phyloP scores from a whole-genome alignment of 2,113 vertebrate genomes.

The Poecile atricapillus region DNA sequence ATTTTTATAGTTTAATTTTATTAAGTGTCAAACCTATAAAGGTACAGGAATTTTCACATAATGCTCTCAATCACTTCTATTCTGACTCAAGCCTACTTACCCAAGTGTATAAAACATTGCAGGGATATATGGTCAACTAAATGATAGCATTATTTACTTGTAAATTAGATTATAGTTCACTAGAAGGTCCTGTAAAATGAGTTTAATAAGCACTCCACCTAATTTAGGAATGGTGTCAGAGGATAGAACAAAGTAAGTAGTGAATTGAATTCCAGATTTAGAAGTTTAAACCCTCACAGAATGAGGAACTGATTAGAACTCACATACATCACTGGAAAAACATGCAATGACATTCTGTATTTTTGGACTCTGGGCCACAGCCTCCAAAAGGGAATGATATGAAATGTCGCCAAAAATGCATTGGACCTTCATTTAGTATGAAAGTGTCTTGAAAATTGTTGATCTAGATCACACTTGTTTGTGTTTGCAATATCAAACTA shows the following conservation, averaged over 20 bases:
- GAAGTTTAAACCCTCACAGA: neutral
- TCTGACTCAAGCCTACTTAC: neutral
- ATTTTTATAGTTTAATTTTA: neutral
- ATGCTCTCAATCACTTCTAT: neutral
- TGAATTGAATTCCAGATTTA: neutral
- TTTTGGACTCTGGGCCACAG: neutral
- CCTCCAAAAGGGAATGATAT: neutral
- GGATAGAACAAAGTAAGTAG: neutral
- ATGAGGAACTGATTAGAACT: neutral
- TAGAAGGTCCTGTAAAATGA: neutral
- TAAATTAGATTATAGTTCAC: neutral
- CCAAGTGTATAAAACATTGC: neutral
- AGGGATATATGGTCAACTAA: neutral
- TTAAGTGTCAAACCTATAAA: neutral
- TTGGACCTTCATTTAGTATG: neutral
- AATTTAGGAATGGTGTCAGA: neutral
- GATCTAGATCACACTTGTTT: neutral
- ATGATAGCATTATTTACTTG: neutral
- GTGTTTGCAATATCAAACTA: neutral
- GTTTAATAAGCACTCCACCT: neutral
- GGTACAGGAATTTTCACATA: neutral
- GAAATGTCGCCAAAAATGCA: neutral
- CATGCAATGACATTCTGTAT: neutral
- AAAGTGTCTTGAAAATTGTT: neutral
- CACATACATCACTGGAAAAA: neutral